A percentile compares a stretch with the other conserved stretches of the same genome.
Conservation (phyloP, 2,888 invertebrate species). For the Orchesella flavescens region DNA sequence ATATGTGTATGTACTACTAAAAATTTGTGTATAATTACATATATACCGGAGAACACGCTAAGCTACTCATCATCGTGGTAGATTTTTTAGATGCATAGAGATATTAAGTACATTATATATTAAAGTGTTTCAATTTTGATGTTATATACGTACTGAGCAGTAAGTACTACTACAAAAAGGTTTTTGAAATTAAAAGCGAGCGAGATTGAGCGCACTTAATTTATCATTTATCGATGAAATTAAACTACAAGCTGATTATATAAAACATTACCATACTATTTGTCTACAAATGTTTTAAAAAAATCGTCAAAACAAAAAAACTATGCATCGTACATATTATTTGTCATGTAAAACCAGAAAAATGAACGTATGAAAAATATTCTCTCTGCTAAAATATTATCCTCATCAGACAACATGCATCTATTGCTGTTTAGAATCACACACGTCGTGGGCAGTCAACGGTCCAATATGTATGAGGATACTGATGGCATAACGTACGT, state of each 20-base stretch:
- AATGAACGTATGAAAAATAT: background rate
- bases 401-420: no score
- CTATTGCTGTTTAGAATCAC: no score
- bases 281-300: background rate
- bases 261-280: no score
- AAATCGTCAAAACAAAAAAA: background rate
- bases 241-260: no score
- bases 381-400: no score
- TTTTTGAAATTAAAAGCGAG: slow-evolving; percentile 20
- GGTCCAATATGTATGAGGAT: no score
- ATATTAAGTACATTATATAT: no score
- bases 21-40: slow-evolving; percentile 1
- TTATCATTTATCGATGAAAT: background rate
- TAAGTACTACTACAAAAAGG: background rate
- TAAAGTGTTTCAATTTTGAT: background rate
- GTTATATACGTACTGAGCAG: background rate
- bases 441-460: no score
- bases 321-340: no score
- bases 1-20: background rate
- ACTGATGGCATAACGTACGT: no score
- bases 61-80: background rate
- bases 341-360: background rate
- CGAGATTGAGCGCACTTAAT: slow-evolving; percentile 35
- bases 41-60: background rate
- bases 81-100: background rate